Evolutionary conservation across 2,113 vertebrate genomes (phyloP).

Genomic region (Prionailurus bengalensis): DNA sequence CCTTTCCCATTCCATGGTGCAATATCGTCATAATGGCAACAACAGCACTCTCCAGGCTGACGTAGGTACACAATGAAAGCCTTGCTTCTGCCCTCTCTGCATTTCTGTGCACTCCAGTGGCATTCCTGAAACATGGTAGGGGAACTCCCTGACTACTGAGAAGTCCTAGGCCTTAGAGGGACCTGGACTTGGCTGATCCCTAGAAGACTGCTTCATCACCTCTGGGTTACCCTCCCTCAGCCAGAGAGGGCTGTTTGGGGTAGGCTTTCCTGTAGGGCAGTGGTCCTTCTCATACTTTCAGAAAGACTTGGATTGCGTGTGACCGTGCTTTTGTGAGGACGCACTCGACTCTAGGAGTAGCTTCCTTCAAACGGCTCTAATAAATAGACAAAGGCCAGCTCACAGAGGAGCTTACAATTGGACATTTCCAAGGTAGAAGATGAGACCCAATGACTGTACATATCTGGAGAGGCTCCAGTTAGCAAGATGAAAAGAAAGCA

Average conservation of each 20-base stretch:
- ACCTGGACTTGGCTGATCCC: neutral
- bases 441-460: neutral
- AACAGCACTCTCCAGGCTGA: neutral
- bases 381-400: neutral
- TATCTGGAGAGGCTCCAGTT: neutral
- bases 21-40: conserved; percentile 6
- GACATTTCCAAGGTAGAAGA: neutral
- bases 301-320: neutral
- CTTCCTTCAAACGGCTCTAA: neutral
- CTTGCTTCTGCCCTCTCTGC: neutral
- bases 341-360: neutral
- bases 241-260: neutral
- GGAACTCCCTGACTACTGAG: neutral
- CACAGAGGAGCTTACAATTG: too few relatives aligned
- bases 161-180: neutral
- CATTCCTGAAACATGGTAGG: neutral
- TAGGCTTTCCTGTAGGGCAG: neutral
- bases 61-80: neutral
- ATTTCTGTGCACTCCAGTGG: neutral
- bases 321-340: neutral
- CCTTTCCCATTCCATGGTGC: conserved; percentile 41
- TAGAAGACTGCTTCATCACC: neutral
- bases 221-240: neutral
- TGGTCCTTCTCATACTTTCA: neutral
- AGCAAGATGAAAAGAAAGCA: neutral